Conservation (phyloP, 2,888 invertebrate species). For the Drosophila setosimentum region DNA sequence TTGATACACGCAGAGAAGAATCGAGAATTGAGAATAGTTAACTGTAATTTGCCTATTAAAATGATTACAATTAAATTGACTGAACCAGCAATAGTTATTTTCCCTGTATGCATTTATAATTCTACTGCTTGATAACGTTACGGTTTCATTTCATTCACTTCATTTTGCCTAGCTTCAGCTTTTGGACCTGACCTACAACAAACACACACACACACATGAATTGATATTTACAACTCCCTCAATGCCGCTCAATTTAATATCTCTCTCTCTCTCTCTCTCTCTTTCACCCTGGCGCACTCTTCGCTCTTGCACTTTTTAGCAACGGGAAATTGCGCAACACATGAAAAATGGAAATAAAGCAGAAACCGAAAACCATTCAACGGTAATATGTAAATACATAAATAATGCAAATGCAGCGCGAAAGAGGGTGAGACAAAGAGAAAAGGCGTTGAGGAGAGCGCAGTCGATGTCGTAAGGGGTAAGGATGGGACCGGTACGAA, state of each 20-base stretch:
- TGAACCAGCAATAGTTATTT: not conserved
- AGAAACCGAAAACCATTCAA: constrained; percentile 40
- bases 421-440: constrained; percentile 10
- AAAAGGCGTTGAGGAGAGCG: constrained; percentile 9
- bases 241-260: constrained; percentile 8
- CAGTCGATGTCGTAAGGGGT: constrained; percentile 21
- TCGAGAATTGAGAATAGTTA: not conserved
- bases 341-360: constrained; percentile 70
- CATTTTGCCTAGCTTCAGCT: constrained; percentile 24
- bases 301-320: constrained; percentile 36
- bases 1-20: constrained; percentile 3
- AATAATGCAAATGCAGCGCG: constrained; percentile 74
- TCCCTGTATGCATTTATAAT: not conserved
- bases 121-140: not conserved
- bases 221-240: constrained; percentile 48
- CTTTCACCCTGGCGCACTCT: not conserved
- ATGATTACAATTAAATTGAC: not conserved
- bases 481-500: constrained; percentile 48
- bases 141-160: constrained; percentile 18
- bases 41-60: constrained; percentile 20
- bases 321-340: constrained; percentile 78
- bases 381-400: constrained; percentile 53
- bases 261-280: constrained; percentile 7
- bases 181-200: constrained; percentile 60
- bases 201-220: constrained; percentile 33